Base-by-base conservation (phyloP, 2,113 vertebrate species). In the Vidua macroura region DNA sequence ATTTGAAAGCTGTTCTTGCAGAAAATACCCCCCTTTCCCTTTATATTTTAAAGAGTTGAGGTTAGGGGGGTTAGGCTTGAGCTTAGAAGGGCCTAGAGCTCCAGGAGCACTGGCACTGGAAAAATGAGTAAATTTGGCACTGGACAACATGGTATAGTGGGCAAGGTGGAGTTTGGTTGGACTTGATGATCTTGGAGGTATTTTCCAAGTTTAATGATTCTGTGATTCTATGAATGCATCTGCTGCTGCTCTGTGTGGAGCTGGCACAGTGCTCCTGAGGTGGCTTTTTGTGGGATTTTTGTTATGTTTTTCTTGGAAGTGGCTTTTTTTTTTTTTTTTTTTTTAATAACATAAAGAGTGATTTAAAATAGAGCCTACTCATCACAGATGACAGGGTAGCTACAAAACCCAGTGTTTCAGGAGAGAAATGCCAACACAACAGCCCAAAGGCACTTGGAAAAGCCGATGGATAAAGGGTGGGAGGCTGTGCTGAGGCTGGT, bases 1-100 rank as follows among this genome's bases (percentile, higher is more conserved):
- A 63, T 78, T 67, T 92, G 79, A 81, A 88, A 95, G 76, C 63
- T 49, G 28, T 75, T 48, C 88, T 94, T 92, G 76, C 58, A 83
- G 83, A 35, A 86, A 93, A 43, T 12, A 53, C 3, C 49, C 58
- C 19, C 60, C 25, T 30, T 19, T 16, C 14, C 30, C 9, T 88
- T 92, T 83, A 76, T 30, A 86, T 91, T 92, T 96, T 92, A 92
- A 92, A 55, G 63, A 95, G 13, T 3, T 77, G 7, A 11, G 53
- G 5, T 44, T 33, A 44, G 25, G 44, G 3, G 33, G 25, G 21
- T 63, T 37, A 27, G 22, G 28, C 14, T 56, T 28, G 9, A 68
- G 27, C 25, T 24, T 39, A 62, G 8, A 76, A 77, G 33, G 52
- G 5, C 21, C 37, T 4, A 3, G 22, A 77, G 11, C 46, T 37